Evolutionary conservation across 2,888 invertebrate genomes (phyloP).

Genomic region (Pegoplata infirma): DNA sequence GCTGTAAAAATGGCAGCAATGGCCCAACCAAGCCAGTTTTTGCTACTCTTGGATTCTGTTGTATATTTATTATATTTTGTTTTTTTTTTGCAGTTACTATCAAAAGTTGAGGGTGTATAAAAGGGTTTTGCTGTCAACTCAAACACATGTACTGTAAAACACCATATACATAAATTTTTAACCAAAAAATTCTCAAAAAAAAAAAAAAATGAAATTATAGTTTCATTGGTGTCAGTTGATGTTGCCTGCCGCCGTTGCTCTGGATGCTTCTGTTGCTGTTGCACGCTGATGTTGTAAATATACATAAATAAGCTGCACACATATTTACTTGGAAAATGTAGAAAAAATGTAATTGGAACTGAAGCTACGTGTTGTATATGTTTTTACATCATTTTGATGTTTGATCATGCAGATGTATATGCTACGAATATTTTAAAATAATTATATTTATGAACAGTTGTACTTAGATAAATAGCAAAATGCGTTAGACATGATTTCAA

Average conservation of each 20-base stretch:
- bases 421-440: conserved; percentile 26
- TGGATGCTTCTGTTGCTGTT: not conserved
- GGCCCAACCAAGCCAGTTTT: conserved; percentile 8
- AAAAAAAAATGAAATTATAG: not conserved
- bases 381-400: conserved; percentile 53
- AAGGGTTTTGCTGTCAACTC: conserved; percentile 13
- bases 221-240: not conserved
- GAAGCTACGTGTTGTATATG: conserved; percentile 51
- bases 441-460: not conserved
- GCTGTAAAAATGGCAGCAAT: conserved; percentile 13
- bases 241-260: not conserved
- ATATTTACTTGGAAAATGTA: conserved; percentile 42
- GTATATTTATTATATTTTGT: conserved; percentile 5
- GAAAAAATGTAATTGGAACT: conserved; percentile 54
- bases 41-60: not conserved
- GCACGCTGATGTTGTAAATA: not conserved
- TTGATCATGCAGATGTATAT: conserved; percentile 45
- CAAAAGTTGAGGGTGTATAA: conserved; percentile 27
- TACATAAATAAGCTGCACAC: too few species aligned
- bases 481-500: too few species aligned
- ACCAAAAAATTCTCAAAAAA: conserved; percentile 13
- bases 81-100: too few species aligned
- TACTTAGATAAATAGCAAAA: not conserved
- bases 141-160: conserved; percentile 24
- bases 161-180: conserved; percentile 1